phyloP scores from a whole-genome alignment of 2,797 vertebrate genomes.

The Anomalospiza imberbis region DNA sequence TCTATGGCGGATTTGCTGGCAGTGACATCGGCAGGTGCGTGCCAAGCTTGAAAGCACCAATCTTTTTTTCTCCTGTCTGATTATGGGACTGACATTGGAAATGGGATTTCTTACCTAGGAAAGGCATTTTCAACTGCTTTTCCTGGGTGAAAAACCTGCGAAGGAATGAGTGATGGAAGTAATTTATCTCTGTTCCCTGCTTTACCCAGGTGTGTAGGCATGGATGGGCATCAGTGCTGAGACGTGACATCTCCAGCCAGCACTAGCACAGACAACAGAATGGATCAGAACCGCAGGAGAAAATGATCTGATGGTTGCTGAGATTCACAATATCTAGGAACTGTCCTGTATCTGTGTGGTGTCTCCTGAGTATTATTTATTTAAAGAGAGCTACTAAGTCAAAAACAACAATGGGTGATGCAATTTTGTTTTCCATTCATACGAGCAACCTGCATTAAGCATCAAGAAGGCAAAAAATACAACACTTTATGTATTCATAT shows the following conservation, averaged over 20 bases:
- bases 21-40: accelerated
- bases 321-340: background rate
- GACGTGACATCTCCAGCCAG: accelerated
- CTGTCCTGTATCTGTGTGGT: background rate
- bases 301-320: background rate
- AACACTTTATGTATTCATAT: background rate
- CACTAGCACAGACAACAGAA: background rate
- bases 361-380: background rate
- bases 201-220: accelerated
- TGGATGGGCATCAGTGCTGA: accelerated
- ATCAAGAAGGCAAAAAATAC: background rate
- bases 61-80: background rate
- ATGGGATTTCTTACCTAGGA: background rate
- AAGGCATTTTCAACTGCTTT: background rate
- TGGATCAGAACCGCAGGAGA: background rate
- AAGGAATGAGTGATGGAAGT: background rate
- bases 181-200: background rate
- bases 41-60: background rate
- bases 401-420: background rate
- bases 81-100: background rate
- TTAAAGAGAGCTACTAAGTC: background rate
- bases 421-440: background rate
- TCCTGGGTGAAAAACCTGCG: background rate
- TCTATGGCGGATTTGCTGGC: background rate
- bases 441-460: background rate